Base-by-base conservation (phyloP, 2,113 vertebrate genomes). In the Hepsetus odoe region DNA sequence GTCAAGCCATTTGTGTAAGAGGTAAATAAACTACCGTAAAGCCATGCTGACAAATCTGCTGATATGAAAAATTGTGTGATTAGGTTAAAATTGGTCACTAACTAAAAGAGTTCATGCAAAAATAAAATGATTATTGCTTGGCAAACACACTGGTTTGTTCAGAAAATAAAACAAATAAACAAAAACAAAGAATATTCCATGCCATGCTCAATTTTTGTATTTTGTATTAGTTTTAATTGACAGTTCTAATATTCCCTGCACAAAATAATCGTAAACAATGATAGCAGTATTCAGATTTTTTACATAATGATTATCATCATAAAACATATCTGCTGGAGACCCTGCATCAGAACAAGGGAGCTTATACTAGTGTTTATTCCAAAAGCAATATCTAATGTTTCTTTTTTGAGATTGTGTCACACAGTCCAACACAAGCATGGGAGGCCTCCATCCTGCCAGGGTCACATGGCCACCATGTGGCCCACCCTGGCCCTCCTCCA, bases 391-490 rank as follows among this genome's bases (percentile, higher is more conserved):
- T 4, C 35, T 38, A 38, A 5, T 5, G 4, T 38, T 38, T 38
- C 35, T 38, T 38, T 5, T 5, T 5, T 38, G 35, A 5, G 4
- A 4, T 79, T 65, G 58, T 42, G 59, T 6, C 4, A n/a, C 33
- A 22, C 3, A n/a, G 46, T 28, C 68, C 12, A 42, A 40, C 74
- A 53, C 28, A 42, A 13, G 33, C 28, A 26, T n/a, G 56, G 67
- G 51, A 32, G 68, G 32, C 77, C 14, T 30, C 46, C 68, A 30
- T 55, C 77, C 40, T 78, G 67, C 6, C 33, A 20, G 44, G 66
- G 65, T 76, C 73, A 40, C 74, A 81, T 42, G 38, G 65, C 55
- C 65, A 69, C 44, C 33, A 64, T 42, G 65, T 70, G 67, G 66
- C 67, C 33, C 61, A 28, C 32, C 20, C 61, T 77, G 68, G 74